Conservation (phyloP, 2,797 vertebrate genomes). For the Eremophila alpestris region DNA sequence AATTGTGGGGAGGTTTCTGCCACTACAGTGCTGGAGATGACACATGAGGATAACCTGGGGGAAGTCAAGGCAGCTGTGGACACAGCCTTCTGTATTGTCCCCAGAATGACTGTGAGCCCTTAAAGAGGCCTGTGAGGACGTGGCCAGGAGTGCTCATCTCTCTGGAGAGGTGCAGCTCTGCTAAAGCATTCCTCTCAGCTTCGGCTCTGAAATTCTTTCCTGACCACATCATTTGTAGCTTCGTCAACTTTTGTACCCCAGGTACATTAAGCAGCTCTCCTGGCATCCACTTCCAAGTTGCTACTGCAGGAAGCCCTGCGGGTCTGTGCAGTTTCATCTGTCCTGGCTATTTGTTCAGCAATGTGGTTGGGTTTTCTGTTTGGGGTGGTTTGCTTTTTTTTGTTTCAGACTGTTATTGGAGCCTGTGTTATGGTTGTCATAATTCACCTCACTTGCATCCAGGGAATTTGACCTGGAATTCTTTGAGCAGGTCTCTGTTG, state of each 20-base stretch:
- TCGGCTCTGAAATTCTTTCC: not conserved
- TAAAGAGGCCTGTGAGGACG: not conserved
- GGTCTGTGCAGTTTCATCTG: not conserved
- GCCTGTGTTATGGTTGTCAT: not conserved
- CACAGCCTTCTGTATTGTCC: not conserved
- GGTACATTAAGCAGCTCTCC: not conserved
- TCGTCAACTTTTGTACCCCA: not conserved
- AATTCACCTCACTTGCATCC: not conserved
- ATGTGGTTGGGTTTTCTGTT: not conserved
- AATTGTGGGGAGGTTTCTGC: not conserved
- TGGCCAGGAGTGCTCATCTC: not conserved
- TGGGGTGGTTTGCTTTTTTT: not conserved
- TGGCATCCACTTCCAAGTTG: not conserved
- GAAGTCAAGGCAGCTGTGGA: not conserved
- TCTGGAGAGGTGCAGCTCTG: not conserved
- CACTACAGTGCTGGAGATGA: not conserved
- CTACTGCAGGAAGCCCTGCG: not conserved
- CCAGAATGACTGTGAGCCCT: not conserved
- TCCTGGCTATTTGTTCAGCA: not conserved
- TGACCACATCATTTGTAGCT: not conserved
- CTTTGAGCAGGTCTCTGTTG: not conserved
- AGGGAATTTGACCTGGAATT: not conserved
- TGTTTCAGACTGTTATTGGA: not conserved
- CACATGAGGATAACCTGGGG: not conserved
- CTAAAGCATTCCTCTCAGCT: not conserved